These are phyloP conservation scores for Parasteatoda lunata DNA, from an alignment of 2,888 invertebrate genomes.

Conservation along the genomic window DNA sequence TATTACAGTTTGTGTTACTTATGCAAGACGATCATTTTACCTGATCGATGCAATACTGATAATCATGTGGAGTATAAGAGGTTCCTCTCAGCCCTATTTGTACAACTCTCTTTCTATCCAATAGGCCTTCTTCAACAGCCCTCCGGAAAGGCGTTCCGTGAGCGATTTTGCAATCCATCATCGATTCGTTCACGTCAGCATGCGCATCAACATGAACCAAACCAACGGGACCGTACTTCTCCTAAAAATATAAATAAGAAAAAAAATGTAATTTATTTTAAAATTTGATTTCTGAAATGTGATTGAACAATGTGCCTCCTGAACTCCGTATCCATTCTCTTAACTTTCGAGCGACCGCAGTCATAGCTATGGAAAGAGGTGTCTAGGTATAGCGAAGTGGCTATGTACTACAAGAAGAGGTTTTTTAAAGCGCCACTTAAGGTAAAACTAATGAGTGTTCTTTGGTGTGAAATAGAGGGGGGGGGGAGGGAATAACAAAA, in stretches of 20 bases:
- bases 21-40: conserved; percentile 66
- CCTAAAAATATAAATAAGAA: conserved; percentile 69
- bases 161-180: conserved; percentile 73
- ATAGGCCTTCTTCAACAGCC: conserved; percentile 74
- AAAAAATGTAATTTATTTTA: no score
- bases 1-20: background rate
- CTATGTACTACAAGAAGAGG: no score
- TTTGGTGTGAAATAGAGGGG: no score
- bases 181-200: conserved; percentile 73
- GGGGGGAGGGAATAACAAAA: no score
- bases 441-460: no score
- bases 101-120: conserved; percentile 73
- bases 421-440: no score
- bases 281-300: no score
- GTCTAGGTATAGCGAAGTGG: no score
- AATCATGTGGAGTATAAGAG: conserved; percentile 71
- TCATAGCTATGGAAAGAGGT: no score
- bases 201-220: conserved; percentile 75
- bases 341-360: no score
- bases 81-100: conserved; percentile 75
- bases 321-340: no score
- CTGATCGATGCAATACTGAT: conserved; percentile 72
- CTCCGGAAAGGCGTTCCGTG: conserved; percentile 75
- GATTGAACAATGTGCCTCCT: no score
- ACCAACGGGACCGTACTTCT: conserved; percentile 74